These are phyloP conservation scores for Dicyrtoma fusca DNA, from an alignment of 2,888 invertebrate species.

Conservation along the genomic window DNA sequence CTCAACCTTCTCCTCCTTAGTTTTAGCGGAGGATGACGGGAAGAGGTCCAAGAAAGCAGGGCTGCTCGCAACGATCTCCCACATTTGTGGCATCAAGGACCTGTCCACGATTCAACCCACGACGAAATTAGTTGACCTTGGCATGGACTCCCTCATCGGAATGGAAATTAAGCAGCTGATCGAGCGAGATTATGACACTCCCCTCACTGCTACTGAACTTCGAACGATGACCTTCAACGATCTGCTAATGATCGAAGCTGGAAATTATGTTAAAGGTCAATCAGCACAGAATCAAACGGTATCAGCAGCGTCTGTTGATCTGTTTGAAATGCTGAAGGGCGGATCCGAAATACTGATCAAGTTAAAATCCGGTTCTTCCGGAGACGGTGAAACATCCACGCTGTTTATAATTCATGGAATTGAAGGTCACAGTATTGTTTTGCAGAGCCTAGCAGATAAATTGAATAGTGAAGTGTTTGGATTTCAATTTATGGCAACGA, in stretches of 20 bases:
- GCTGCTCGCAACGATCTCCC: constrained; percentile 60
- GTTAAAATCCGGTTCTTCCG: background rate
- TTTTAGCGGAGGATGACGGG: constrained; percentile 60
- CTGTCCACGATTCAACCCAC: constrained; percentile 62
- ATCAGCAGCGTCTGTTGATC: no score
- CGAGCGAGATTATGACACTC: constrained; percentile 63
- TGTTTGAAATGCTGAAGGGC: background rate
- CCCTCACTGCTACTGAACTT: constrained; percentile 63
- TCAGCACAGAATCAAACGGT: no score
- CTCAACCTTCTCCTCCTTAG: constrained; percentile 72
- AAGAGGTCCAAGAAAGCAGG: constrained; percentile 48
- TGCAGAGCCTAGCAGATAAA: background rate
- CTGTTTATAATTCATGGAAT: constrained; percentile 31
- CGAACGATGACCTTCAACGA: constrained; percentile 53
- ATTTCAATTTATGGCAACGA: constrained; percentile 13
- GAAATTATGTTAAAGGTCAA: constrained; percentile 3
- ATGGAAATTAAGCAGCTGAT: constrained; percentile 65
- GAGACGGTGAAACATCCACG: background rate
- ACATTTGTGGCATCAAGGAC: constrained; percentile 63
- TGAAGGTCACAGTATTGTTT: constrained; percentile 20
- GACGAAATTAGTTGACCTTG: constrained; percentile 64
- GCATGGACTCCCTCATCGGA: constrained; percentile 67
- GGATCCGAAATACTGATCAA: constrained; percentile 20
- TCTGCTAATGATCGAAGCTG: constrained; percentile 24
- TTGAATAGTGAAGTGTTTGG: constrained; percentile 24